These are phyloP conservation scores for Morone chrysops DNA, from an alignment of 2,113 vertebrate genomes.

Conservation along the genomic window DNA sequence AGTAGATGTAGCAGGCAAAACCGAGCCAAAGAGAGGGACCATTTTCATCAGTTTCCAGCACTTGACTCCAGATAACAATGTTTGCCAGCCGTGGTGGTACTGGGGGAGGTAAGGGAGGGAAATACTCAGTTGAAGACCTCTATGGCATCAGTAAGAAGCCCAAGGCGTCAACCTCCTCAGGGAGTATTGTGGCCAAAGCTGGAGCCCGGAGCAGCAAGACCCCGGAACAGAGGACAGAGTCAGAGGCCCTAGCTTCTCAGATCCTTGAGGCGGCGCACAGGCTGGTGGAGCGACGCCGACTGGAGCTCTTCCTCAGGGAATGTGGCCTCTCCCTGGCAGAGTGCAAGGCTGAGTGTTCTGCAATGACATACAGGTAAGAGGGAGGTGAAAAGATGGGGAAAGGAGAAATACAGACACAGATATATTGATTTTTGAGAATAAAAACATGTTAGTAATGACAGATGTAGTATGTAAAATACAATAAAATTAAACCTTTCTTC, in stretches of 20 bases:
- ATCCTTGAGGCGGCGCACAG: constrained; percentile 81
- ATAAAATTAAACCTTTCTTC: background rate
- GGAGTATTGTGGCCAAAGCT: constrained; percentile 65
- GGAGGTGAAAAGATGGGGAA: background rate
- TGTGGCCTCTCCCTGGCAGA: constrained; percentile 79
- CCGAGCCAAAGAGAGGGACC: constrained; percentile 9
- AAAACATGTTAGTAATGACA: background rate
- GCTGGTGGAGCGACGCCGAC: constrained; percentile 78
- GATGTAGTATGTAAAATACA: background rate
- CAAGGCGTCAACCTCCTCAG: constrained; percentile 77
- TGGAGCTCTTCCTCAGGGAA: constrained; percentile 84
- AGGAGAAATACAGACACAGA: too few species aligned
- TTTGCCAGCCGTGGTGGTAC: constrained; percentile 81
- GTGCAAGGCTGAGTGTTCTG: constrained; percentile 76
- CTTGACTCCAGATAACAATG: constrained; percentile 69
- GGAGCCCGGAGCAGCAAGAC: constrained; percentile 58
- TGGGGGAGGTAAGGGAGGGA: constrained; percentile 83
- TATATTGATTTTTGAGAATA: background rate
- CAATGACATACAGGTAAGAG: constrained; percentile 84
- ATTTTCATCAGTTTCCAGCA: constrained; percentile 51
- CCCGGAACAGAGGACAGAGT: constrained; percentile 71
- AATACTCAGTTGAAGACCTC: constrained; percentile 87
- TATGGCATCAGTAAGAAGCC: constrained; percentile 87
- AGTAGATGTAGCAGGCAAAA: constrained; percentile 51
- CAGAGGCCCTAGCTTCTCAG: constrained; percentile 81